Evolutionary conservation across 2,888 invertebrate genomes (phyloP), one percentile per base, ranked within the genome.

Genomic region (Parnassius mnemosyne): DNA sequence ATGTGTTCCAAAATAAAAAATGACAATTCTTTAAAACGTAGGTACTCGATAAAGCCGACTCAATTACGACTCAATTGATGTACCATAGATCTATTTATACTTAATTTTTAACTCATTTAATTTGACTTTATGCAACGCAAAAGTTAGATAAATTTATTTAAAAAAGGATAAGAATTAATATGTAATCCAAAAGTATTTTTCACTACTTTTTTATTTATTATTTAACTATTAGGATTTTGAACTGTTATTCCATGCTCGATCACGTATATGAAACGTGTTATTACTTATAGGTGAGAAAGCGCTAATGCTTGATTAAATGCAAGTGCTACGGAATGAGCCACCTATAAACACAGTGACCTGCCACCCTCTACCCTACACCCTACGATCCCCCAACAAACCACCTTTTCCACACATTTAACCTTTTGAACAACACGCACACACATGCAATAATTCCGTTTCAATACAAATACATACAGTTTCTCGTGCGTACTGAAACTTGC

Each of bases 301-400:
- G 78, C 78, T 79, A 78, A 79, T 78, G 78, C 79, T 77, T 74
- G 79, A 78, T 83, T 77, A 79, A 75, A 76, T 69, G 75, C 74
- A 75, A 77, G 76, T 75, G 75, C 76, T 70, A 74, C 73, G 72
- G 76, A 76, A 73, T 72, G 68, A 66, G 68, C 71, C 77, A 80
- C 87, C 87, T 81, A 87, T 76, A 87, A 84, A 87, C 88, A 88
- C 79, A 82, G 75, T 87, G 88, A 87, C 89, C 87, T 77, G 76
- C 71, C 79, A 75, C 75, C 76, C 74, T 65, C 60, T 58, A 69
- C 68, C 71, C 70, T 64, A 64, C 65, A 67, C 72, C 67, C 74
- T 58, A 66, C 68, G 66, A 70, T 67, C 72, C 68, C 78, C 76
- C 78, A 75, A 73, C 78, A 76, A 74, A 76, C 78, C 74, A 72